These are phyloP conservation scores for Carpatolechia fugitivella DNA, from an alignment of 2,888 invertebrate species.

Conservation along the genomic window DNA sequence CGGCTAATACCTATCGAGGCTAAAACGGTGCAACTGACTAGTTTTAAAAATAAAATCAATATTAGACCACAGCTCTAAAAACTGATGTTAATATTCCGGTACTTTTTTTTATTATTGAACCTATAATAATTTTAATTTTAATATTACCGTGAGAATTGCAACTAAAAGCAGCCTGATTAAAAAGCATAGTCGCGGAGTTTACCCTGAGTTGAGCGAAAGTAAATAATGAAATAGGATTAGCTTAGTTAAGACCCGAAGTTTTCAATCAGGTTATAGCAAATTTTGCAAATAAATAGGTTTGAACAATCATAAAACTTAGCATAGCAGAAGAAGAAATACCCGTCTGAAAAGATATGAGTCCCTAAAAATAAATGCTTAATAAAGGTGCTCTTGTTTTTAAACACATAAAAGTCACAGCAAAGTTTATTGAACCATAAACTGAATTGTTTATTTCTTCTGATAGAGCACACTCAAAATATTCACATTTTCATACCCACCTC, in stretches of 20 bases:
- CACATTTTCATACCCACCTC: background rate
- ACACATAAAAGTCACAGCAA: background rate
- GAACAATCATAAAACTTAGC: background rate
- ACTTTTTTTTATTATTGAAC: too few relatives aligned
- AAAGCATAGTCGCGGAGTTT: conserved; percentile 16
- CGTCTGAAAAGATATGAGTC: background rate
- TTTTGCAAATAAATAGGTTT: too few relatives aligned
- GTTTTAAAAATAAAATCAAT: too few relatives aligned
- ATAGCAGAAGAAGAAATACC: background rate
- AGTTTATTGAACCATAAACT: background rate
- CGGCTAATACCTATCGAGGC: too few relatives aligned
- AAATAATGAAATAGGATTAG: conserved; percentile 5
- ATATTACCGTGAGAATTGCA: too few relatives aligned
- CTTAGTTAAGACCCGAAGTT: background rate
- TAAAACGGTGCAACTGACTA: too few relatives aligned
- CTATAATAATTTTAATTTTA: too few relatives aligned
- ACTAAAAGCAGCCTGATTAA: conserved; percentile 27
- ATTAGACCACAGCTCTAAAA: too few relatives aligned
- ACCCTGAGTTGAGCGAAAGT: background rate
- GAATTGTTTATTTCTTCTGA: background rate
- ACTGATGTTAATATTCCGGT: too few relatives aligned
- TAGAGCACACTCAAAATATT: background rate
- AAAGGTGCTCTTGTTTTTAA: background rate
- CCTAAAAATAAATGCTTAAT: background rate
- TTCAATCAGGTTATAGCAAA: background rate